Evolutionary conservation across 2,113 vertebrate species (phyloP).

Genomic region (Leuciscus idus): DNA sequence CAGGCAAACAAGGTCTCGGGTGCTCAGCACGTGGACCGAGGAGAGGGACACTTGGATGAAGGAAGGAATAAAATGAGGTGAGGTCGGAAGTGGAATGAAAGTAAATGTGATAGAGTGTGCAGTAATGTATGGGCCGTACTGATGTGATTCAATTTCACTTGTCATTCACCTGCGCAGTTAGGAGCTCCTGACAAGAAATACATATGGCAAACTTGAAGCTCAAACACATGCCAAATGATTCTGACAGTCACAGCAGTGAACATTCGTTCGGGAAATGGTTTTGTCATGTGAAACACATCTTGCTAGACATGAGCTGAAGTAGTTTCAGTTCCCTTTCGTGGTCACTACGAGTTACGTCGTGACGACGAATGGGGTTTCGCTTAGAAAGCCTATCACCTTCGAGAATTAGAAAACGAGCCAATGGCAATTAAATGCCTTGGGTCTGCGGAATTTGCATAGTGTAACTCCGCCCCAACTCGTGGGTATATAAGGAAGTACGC

Average conservation of each 20-base stretch:
- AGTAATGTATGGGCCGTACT: slow-evolving; percentile 14
- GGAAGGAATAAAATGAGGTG: slow-evolving; percentile 15
- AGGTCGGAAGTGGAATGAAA: not conserved
- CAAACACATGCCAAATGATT: not conserved
- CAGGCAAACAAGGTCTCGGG: slow-evolving; percentile 31
- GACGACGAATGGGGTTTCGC: too few relatives aligned
- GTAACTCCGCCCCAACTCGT: too few relatives aligned
- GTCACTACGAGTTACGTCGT: too few relatives aligned
- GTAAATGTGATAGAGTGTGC: not conserved
- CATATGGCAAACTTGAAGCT: not conserved
- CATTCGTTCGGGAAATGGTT: not conserved
- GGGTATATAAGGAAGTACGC: too few relatives aligned
- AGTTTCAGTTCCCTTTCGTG: too few relatives aligned
- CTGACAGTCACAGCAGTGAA: not conserved
- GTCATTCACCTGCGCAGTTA: slow-evolving; percentile 47
- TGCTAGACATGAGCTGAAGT: too few relatives aligned
- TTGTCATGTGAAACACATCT: not conserved
- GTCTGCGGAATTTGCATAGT: too few relatives aligned
- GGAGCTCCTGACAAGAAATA: slow-evolving; percentile 36
- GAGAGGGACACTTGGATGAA: slow-evolving; percentile 15
- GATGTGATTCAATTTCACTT: slow-evolving; percentile 31
- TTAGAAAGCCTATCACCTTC: too few relatives aligned
- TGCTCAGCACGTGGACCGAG: not conserved
- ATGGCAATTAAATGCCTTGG: too few relatives aligned
- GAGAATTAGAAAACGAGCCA: too few relatives aligned